Base-by-base conservation (phyloP, 2,113 vertebrate species). In the Brachyhypopomus gauderio region DNA sequence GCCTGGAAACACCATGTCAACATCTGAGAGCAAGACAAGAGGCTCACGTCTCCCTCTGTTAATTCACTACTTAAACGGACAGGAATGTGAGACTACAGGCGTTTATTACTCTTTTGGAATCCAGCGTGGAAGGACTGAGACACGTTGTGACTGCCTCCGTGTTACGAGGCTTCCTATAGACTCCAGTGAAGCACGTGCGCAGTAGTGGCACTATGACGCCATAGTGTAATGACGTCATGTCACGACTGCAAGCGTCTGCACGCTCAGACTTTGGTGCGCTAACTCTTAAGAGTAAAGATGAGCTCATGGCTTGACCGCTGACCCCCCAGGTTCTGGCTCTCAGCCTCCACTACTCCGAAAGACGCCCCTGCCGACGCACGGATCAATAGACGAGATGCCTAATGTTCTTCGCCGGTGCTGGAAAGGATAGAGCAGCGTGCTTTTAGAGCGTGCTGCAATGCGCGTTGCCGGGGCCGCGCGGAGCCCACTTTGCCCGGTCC, bases 131-230 rank as follows among this genome's bases (percentile, higher is more conserved):
- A 60, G 12, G 7, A 22, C 16, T 77, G 41, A 72, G 69, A 27
- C 2, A 16, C 36, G 59, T 84, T 87, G 90, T 88, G 84, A 90
- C 83, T 87, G 85, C 71, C 89, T 91, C 91, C 88, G 86, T 72
- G 4, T 84, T 80, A 79, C 84, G 87, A 87, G 89, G 86, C 89
- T 90, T 85, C 85, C 88, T 89, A 89, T 92, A 92, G 88, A 91
- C 87, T 22, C 88, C 87, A 75, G 77, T 76, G 87, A 88, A 84
- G 89, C 89, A 90, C 85, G 86, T 88, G 92, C 85, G 67, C 63
- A 58, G 88, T 91, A 89, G 76, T 52, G 82, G 83, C 84, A 58
- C 80, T 60, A 86, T 78, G 77, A 77, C 67, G 71, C 69, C 72
- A 45, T 82, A 86, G 87, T 86, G 89, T 90, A 87, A 86, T 88